Base-by-base conservation (phyloP, 2,113 vertebrate species). In the Cyanoramphus novaezelandiae region DNA sequence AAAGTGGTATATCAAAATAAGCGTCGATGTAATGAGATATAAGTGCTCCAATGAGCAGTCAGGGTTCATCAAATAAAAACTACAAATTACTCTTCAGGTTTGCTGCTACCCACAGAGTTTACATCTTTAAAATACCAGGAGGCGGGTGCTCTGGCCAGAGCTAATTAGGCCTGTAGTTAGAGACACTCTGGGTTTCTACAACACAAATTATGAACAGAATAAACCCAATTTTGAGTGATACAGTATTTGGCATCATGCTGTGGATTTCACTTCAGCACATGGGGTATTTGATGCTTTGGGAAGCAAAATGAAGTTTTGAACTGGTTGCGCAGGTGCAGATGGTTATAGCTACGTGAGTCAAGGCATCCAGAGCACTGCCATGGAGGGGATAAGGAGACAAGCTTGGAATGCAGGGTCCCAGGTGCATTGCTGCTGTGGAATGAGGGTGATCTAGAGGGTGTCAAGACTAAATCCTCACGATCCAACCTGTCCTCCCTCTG, bases 101-200 rank as follows among this genome's bases (percentile, higher is more conserved):
- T 94, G 31, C 63, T 90, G 57, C 90, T 87, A 92, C 94, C 47
- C 93, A 62, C 75, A 65, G 69, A 46, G 63, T 87, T 95, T 68
- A 37, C 4, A 23, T 89, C 81, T 92, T 78, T 79, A 59, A 92
- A 92, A 95, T 49, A 87, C n/a, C 72, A 72, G 31, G 63, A 91
- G 84, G 63, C 17, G 57, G 78, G 65, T 95, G n/a, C 35, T 95
- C 67, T 85, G 86, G 47, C 24, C 74, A 69, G 62, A 64, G 70
- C 33, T 90, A 82, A 39, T 47, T 68, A 35, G 18, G 24, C 17
- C 63, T 75, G 37, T 33, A 87, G 78, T 82, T 78, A 60, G 35
- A 33, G 11, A 7, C 33, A 11, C 35, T 60, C 33, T 78, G 77
- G 4, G 28, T 78, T 87, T 82, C 78, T 92, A 11, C 68, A 79